Evolutionary conservation across 2,888 invertebrate species (phyloP), one percentile per base, ranked within the genome.

Genomic region (Salticus scenicus): DNA sequence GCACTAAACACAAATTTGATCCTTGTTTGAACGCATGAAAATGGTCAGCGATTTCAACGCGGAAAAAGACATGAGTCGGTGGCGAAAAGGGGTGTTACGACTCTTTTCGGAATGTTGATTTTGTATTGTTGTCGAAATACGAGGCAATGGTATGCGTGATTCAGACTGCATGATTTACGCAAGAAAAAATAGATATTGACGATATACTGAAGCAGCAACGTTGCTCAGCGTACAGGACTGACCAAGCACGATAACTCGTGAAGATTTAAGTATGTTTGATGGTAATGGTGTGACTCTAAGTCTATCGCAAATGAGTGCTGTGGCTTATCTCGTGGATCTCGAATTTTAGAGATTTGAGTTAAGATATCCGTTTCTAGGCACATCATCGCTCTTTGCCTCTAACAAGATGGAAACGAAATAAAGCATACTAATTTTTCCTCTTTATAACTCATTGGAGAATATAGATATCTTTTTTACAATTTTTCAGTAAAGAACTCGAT

Each of bases 71-170:
- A 37, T 37, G 70, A 82, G 47, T 37, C 82, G 33, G 82, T 82
- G 82, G 82, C 82, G 82, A 75, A 76, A 82, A 76, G 64, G 64
- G 82, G 82, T 30, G 75, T 41, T 67, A 27, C 31, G 27, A 24
- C 17, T 33, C 30, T 70, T 71, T 37, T 17, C 14, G 66, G 30
- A n/a, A 66, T 78, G 82, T 75, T 82, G 75, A 82, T 82, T 76
- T 82, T 75, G 70, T n/a, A 82, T 82, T 82, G 82, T 82, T 82
- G 51, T 70, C 24, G 27, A n/a, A 57, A 73, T 80, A 41, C 30
- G 37, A 47, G 27, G 14, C 27, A 27, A 30, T 37, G 64, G 10
- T 66, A 17, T 47, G 47, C 47, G 47, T 47, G 47, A 47, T 17
- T 2, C 47, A 47, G 47, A 12, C 14, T 47, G 17, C n/a, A 66